Evolutionary conservation across 2,113 vertebrate species (phyloP).

Genomic region (Zeus faber): DNA sequence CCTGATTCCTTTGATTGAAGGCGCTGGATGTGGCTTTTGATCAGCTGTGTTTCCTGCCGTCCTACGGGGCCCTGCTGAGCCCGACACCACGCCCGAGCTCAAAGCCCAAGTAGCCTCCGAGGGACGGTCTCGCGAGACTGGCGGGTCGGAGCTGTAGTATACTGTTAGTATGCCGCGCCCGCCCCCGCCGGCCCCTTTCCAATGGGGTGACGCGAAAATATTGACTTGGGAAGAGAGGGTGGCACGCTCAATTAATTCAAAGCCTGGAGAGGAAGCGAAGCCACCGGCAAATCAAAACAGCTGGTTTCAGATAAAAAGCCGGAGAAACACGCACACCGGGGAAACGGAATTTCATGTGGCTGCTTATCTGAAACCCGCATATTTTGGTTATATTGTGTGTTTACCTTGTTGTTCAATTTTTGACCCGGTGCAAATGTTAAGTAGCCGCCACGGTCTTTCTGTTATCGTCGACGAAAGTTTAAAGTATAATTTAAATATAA

Average conservation of each 20-base stretch:
- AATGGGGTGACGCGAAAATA: conserved; percentile 15
- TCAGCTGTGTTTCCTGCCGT: conserved; percentile 18
- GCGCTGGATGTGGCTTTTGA: conserved; percentile 26
- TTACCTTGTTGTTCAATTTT: background rate
- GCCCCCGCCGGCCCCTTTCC: conserved; percentile 15
- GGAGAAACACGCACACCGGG: background rate
- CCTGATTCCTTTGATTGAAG: conserved; percentile 2
- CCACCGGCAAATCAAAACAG: background rate
- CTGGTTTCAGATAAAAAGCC: conserved; percentile 7
- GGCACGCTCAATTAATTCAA: conserved; percentile 22
- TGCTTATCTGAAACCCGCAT: background rate
- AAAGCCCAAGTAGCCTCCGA: too few relatives aligned
- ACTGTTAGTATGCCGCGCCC: too few relatives aligned
- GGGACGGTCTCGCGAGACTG: too few relatives aligned
- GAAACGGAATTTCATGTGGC: background rate
- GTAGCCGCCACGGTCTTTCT: background rate
- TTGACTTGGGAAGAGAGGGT: conserved; percentile 15
- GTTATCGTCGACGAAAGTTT: background rate
- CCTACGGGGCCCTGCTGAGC: conserved; percentile 11
- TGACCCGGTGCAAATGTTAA: background rate
- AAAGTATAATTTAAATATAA: background rate
- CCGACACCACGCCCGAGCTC: too few relatives aligned
- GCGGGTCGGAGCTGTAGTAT: too few relatives aligned
- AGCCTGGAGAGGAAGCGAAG: background rate
- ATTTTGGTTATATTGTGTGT: background rate